phyloP scores from a whole-genome alignment of 2,113 vertebrate species.

The Alethe castanea region DNA sequence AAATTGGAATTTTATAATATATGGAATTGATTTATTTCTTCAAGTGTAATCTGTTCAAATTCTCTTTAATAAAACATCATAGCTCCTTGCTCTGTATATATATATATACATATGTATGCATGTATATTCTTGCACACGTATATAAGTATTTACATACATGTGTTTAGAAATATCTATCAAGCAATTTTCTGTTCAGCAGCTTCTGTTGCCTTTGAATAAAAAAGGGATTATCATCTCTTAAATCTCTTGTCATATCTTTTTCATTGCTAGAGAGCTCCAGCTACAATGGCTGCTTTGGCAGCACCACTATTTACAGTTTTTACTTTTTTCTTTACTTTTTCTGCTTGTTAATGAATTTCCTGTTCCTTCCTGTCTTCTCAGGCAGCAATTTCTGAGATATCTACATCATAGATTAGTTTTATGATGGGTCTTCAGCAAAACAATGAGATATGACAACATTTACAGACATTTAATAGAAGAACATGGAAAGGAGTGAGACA shows the following conservation, averaged over 20 bases:
- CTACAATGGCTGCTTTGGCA: background rate
- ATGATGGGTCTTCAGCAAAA: background rate
- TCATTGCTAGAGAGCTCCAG: background rate
- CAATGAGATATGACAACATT: background rate
- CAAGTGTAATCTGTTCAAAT: background rate
- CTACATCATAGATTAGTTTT: background rate
- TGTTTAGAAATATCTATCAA: background rate
- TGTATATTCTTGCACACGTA: background rate
- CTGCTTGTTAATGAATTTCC: background rate
- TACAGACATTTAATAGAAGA: background rate
- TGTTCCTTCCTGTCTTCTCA: background rate
- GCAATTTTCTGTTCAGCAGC: background rate
- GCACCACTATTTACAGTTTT: background rate
- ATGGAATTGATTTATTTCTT: background rate
- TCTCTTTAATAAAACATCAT: background rate
- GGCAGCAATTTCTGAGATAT: background rate
- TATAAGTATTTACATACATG: background rate
- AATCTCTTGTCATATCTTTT: background rate
- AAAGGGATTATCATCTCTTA: background rate
- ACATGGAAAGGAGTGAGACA: background rate
- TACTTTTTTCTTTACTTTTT: background rate
- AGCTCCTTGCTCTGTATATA: background rate
- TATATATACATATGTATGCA: background rate
- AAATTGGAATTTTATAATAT: background rate
- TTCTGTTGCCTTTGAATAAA: background rate